Evolutionary conservation across 1,140 invertebrate species (phyloP).

Genomic region (Drosophila ficusphila): DNA sequence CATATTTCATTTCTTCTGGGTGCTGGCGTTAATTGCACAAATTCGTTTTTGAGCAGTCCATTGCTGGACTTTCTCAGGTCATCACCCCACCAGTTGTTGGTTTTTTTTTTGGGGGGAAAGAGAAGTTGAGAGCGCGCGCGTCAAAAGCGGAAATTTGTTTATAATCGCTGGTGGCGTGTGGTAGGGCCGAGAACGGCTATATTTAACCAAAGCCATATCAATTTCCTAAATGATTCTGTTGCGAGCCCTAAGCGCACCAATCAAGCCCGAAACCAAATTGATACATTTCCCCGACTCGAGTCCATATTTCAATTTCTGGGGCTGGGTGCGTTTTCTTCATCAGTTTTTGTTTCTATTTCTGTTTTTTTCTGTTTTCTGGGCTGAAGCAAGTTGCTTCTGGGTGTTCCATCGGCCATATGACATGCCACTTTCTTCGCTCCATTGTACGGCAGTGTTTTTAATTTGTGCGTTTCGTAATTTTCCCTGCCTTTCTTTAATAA

Average conservation of each 20-base stretch:
- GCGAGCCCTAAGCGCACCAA: conserved; percentile 66
- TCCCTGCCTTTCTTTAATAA: conserved; percentile 76
- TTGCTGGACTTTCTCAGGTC: conserved; percentile 63
- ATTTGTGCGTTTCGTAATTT: conserved; percentile 78
- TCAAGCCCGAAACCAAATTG: conserved; percentile 71
- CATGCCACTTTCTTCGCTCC: conserved; percentile 69
- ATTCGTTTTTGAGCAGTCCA: conserved; percentile 77
- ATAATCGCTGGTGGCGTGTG: conserved; percentile 76
- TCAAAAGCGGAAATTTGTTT: conserved; percentile 83
- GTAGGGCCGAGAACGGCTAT: conserved; percentile 41
- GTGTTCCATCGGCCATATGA: conserved; percentile 78
- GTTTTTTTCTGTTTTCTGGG: conserved; percentile 4
- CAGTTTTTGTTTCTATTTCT: conserved; percentile 2
- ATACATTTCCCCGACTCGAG: conserved; percentile 63
- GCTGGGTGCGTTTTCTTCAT: conserved; percentile 33
- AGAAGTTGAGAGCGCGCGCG: conserved; percentile 59
- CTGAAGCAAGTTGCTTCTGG: conserved; percentile 65
- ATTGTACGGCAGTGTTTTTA: conserved; percentile 61
- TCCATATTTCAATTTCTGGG: conserved; percentile 64
- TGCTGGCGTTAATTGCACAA: conserved; percentile 75
- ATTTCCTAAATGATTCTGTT: conserved; percentile 73
- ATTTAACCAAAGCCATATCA: conserved; percentile 66
- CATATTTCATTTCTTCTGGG: conserved; percentile 55
- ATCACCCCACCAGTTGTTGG: conserved; percentile 16
- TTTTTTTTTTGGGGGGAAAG: conserved; percentile 6